A percentile compares a stretch with the other conserved stretches of the same genome.
Evolutionary conservation across 2,113 vertebrate genomes (phyloP).

Genomic region (Numida meleagris): DNA sequence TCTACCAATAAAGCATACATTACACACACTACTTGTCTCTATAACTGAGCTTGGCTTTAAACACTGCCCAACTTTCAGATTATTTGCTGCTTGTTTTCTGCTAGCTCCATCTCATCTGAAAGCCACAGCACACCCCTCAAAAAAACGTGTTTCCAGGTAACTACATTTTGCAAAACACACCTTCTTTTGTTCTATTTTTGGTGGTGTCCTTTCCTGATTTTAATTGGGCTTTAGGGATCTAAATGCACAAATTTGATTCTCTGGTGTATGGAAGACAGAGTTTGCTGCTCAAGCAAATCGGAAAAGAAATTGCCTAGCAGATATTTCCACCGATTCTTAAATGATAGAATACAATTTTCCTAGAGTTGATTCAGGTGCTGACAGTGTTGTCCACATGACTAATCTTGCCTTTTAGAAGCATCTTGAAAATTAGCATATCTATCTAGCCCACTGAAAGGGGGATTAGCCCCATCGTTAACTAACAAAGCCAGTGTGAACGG

Average conservation of each 20-base stretch:
- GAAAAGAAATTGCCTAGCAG: not conserved
- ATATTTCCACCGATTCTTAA: not conserved
- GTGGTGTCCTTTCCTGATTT: not conserved
- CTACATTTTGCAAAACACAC: not conserved
- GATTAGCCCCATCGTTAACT: no score
- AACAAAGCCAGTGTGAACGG: no score
- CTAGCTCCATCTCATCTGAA: accelerated
- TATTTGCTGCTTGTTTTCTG: not conserved
- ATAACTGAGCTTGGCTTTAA: not conserved
- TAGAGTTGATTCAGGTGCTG: not conserved
- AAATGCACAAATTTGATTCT: not conserved
- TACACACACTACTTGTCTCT: not conserved
- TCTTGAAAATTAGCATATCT: no score
- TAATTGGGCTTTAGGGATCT: not conserved
- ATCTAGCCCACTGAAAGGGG: no score
- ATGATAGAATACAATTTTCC: not conserved
- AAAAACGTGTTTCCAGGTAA: not conserved
- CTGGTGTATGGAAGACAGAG: not conserved
- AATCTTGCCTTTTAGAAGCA: no score
- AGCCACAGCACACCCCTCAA: not conserved
- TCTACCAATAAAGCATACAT: not conserved
- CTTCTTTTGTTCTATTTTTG: not conserved
- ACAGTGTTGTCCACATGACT: no score
- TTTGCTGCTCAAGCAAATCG: not conserved
- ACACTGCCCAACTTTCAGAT: not conserved